Evolutionary conservation across 2,797 vertebrate species (phyloP), one percentile per base, ranked within the genome.

Genomic region (Rhadinocentrus ornatus): DNA sequence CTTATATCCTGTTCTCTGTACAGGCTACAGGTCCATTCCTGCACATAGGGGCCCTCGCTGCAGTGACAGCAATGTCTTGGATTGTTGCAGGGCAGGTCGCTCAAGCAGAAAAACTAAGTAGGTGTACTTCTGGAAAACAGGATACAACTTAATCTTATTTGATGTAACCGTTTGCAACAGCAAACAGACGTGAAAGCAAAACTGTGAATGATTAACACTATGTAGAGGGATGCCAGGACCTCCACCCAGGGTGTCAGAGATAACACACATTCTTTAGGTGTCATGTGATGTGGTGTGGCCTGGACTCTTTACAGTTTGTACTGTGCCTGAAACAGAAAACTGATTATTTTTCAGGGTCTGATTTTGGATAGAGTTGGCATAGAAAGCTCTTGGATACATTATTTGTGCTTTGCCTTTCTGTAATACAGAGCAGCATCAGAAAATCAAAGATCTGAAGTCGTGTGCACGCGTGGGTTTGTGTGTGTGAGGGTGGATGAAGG

Each of bases 21-120:
- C 83, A 99, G 98, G 97, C 96, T 53, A 99, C 97, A n/a, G 97
- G 96, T 55, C 98, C 98, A 0, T 99, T 99, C 87, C 92, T 99
- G 86, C 98, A 99, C 69, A 89, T 99, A 9, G 98, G 97, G 63
- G 97, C 97, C 2, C 93, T 99, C 6, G 95, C 87, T 0, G 96
- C 94, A 0, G 75, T 96, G 81, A 98, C 97, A 0, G 93, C 95
- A 0, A 90, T 99, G 88, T 96, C 97, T 1, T 99, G 98, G 98
- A 93, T 99, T 27, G 91, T 99, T 46, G 97, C 97, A 0, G 97
- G 96, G 75, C 97, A 97, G 80, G 96, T 99, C 11, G 95, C 96
- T 56, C 94, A 95, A 0, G 84, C 92, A 0, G 97, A 99, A 83
- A 96, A 93, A 91, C 94, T 94, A 83, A 93, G 98, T 99, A 93